Conservation (phyloP, 2,888 invertebrate species). For the Pherbina coryleti region DNA sequence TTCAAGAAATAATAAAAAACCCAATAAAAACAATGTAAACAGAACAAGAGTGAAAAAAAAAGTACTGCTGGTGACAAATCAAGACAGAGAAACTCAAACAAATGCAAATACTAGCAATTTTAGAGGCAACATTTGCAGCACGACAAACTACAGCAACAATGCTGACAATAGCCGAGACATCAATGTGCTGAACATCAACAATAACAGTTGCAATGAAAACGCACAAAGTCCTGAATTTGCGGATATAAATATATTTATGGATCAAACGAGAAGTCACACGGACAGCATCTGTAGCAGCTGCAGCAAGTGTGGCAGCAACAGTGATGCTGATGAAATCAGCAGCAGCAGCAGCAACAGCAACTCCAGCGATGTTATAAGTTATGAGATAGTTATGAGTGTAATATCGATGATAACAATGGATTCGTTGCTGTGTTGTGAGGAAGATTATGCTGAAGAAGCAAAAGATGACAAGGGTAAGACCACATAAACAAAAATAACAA, state of each 20-base stretch:
- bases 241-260: background rate
- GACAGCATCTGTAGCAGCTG: background rate
- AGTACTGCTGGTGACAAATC: background rate
- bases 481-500: background rate
- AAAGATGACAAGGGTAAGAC: background rate
- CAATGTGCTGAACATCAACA: slow-evolving; percentile 7
- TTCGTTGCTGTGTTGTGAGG: slow-evolving; percentile 27
- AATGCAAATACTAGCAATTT: background rate
- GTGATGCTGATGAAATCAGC: slow-evolving; percentile 17
- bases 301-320: slow-evolving; percentile 3
- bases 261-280: background rate
- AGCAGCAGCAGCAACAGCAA: slow-evolving; percentile 46
- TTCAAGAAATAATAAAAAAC: slow-evolving; percentile 1
- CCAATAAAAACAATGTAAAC: slow-evolving; percentile 53
- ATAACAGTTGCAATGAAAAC: slow-evolving; percentile 5
- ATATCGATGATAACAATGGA: slow-evolving; percentile 37
- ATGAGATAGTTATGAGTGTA: too few relatives aligned
- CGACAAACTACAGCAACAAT: background rate
- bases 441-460: background rate
- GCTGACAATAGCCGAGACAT: slow-evolving; percentile 7
- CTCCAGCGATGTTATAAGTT: slow-evolving; percentile 44
- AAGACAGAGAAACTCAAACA: background rate
- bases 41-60: slow-evolving; percentile 34
- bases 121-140: background rate
- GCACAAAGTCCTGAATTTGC: background rate